Evolutionary conservation across 2,888 invertebrate species (phyloP).

Genomic region (Rotaria magnacalcarata): DNA sequence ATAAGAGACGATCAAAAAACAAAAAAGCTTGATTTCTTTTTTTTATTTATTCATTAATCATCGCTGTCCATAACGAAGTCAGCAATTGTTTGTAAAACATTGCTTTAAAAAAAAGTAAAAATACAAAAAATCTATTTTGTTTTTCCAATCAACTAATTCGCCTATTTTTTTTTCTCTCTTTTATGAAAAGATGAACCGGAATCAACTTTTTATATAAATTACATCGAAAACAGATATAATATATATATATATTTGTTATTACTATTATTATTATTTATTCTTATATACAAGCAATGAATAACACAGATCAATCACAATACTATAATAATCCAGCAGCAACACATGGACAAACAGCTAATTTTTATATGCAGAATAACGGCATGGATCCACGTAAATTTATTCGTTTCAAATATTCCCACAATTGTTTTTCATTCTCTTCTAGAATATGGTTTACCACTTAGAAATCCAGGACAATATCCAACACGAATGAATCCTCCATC

Average conservation of each 20-base stretch:
- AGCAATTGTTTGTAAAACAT: neutral
- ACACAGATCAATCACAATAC: neutral
- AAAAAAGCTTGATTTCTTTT: neutral
- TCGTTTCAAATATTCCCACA: neutral
- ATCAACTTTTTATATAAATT: neutral
- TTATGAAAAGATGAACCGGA: neutral
- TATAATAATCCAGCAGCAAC: neutral
- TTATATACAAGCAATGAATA: slow-evolving; percentile 7
- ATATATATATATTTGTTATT: neutral
- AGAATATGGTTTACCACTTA: neutral
- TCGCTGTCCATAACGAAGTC: neutral
- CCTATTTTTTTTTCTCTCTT: neutral
- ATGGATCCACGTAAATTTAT: neutral
- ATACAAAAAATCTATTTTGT: no score
- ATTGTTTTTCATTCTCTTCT: neutral
- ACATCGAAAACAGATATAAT: neutral
- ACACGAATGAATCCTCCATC: neutral
- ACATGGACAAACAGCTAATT: neutral
- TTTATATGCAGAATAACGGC: neutral
- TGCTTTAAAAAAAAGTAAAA: neutral
- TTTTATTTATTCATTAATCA: neutral
- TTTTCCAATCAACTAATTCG: no score
- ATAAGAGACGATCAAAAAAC: neutral
- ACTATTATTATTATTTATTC: neutral
- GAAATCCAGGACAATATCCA: neutral